Conservation (phyloP, 2,797 vertebrate species). For the Falco rusticolus region DNA sequence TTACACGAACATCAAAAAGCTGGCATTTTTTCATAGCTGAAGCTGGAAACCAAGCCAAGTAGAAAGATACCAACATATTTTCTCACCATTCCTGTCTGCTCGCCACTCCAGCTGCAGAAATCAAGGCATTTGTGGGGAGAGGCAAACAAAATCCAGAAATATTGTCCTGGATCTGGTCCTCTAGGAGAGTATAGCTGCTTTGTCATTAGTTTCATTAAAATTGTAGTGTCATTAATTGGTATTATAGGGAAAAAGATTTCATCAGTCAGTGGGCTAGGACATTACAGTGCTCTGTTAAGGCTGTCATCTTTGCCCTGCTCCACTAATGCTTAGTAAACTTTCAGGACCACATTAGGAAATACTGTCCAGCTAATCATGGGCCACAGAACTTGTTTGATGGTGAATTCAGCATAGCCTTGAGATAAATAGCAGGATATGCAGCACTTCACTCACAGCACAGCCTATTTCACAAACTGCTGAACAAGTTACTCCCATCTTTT, state of each 20-base stretch:
- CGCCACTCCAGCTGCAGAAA: neutral
- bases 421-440: constrained; percentile 5
- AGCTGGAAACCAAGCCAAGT: neutral
- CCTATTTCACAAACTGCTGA: neutral
- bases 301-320: neutral
- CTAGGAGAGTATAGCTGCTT: neutral
- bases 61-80: neutral
- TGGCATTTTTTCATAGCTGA: neutral
- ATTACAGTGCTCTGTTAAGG: neutral
- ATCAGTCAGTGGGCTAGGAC: neutral
- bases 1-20: neutral
- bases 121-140: neutral
- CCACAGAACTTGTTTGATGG: neutral
- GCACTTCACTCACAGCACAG: neutral
- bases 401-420: constrained; percentile 16
- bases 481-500: neutral
- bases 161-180: neutral
- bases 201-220: neutral
- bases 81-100: neutral
- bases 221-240: neutral
- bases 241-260: neutral
- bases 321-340: neutral
- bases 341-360: neutral
- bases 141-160: neutral
- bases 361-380: neutral